Percentiles rank a stretch among this genome's conserved stretches.
Evolutionary conservation across 2,113 vertebrate species (phyloP).

Genomic region (Siphamia tubifer): DNA sequence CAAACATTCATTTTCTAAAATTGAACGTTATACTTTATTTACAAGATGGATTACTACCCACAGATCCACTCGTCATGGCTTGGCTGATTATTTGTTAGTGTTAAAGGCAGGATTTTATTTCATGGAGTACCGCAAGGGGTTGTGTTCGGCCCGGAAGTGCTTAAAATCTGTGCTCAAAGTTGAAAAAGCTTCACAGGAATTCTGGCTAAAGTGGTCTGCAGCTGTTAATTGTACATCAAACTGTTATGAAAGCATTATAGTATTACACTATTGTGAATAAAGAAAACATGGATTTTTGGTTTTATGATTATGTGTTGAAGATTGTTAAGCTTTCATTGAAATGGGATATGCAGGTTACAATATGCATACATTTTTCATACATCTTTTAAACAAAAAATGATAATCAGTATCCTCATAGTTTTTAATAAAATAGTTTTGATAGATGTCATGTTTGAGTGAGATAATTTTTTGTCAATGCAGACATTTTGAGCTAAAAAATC

Average conservation of each 20-base stretch:
- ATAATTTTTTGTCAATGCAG: too few species aligned
- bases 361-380: too few species aligned
- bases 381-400: too few species aligned
- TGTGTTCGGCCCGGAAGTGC: constrained; percentile 13
- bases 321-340: background rate
- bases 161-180: constrained; percentile 22
- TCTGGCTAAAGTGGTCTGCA: background rate
- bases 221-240: background rate
- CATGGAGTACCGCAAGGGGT: constrained; percentile 24
- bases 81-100: constrained; percentile 3
- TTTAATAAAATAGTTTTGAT: too few species aligned
- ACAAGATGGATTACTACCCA: background rate
- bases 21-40: constrained; percentile 17
- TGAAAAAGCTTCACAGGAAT: background rate
- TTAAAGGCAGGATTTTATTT: background rate
- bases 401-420: too few species aligned
- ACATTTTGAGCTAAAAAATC: too few species aligned
- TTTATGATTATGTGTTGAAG: background rate
- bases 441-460: too few species aligned
- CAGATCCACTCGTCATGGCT: background rate
- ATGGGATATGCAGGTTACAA: too few species aligned
- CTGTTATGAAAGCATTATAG: background rate
- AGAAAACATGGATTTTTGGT: background rate
- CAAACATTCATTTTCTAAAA: constrained; percentile 25
- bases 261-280: background rate